Evolutionary conservation across 2,113 vertebrate species (phyloP).

Genomic region (Dasypus novemcinctus): DNA sequence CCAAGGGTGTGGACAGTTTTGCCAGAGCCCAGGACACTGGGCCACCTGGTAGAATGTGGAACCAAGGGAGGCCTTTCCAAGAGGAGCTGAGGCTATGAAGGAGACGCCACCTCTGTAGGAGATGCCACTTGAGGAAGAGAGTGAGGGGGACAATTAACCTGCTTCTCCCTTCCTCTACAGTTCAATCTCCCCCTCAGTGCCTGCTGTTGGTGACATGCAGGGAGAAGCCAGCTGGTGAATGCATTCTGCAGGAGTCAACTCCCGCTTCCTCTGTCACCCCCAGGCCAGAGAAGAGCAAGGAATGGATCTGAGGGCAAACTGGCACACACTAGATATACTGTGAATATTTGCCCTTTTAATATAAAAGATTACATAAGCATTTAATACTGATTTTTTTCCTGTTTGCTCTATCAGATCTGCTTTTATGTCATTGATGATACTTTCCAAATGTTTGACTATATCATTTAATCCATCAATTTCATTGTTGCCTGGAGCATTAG

Average conservation of each 20-base stretch:
- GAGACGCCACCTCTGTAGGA: background rate
- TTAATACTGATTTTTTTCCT: constrained; percentile 5
- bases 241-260: background rate
- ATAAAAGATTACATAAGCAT: background rate
- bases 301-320: background rate
- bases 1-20: background rate
- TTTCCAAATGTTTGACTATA: background rate
- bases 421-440: background rate
- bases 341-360: constrained; percentile 20
- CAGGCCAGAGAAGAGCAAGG: background rate
- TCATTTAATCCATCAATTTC: background rate
- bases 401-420: background rate
- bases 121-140: background rate
- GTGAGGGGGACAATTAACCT: background rate
- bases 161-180: no score
- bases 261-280: no score
- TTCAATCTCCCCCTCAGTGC: background rate
- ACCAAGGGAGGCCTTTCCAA: background rate
- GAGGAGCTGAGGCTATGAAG: background rate
- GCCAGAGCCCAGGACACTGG: background rate
- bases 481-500: background rate
- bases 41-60: background rate
- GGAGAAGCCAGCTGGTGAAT: background rate
- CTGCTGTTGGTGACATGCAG: background rate
- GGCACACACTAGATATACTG: background rate